Evolutionary conservation across 2,888 invertebrate species (phyloP).

Genomic region (Eustalomyia histrio): DNA sequence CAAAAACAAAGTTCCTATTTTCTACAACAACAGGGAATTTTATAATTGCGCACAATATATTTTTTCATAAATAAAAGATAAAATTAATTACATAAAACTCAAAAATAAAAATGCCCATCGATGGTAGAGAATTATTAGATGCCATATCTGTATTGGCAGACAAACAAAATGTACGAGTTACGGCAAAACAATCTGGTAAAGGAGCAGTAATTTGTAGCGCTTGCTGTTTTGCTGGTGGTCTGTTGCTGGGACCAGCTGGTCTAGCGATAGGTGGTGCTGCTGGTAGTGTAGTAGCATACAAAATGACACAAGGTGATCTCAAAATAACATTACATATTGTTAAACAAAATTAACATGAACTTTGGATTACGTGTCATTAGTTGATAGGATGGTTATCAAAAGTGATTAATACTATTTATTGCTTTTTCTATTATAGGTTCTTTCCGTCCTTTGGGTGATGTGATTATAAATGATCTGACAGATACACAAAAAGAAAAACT

Average conservation of each 20-base stretch:
- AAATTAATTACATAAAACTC: not conserved
- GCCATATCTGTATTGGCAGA: conserved; percentile 76
- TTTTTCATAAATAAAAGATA: not conserved
- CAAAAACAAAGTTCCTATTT: not conserved
- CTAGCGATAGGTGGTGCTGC: conserved; percentile 76
- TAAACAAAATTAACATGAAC: not conserved
- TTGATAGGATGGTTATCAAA: not conserved
- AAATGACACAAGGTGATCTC: conserved; percentile 73
- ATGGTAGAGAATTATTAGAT: conserved; percentile 75
- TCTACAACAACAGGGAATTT: conserved; percentile 3
- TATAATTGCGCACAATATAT: conserved; percentile 27
- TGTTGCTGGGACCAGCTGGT: conserved; percentile 76
- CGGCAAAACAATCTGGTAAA: conserved; percentile 74
- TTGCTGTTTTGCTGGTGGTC: conserved; percentile 76
- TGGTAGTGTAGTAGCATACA: conserved; percentile 76
- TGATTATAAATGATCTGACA: conserved; percentile 76
- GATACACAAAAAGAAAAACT: conserved; percentile 73
- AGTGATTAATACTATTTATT: conserved; percentile 11
- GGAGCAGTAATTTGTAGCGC: conserved; percentile 76
- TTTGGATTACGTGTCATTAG: conserved; percentile 41
- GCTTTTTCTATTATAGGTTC: conserved; percentile 68
- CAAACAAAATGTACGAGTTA: conserved; percentile 75
- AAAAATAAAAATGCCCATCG: conserved; percentile 73
- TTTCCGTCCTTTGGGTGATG: conserved; percentile 76
- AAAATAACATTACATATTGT: not conserved